Evolutionary conservation across 2,888 invertebrate species (phyloP), one percentile per base, ranked within the genome.

Genomic region (Noctua pronuba): DNA sequence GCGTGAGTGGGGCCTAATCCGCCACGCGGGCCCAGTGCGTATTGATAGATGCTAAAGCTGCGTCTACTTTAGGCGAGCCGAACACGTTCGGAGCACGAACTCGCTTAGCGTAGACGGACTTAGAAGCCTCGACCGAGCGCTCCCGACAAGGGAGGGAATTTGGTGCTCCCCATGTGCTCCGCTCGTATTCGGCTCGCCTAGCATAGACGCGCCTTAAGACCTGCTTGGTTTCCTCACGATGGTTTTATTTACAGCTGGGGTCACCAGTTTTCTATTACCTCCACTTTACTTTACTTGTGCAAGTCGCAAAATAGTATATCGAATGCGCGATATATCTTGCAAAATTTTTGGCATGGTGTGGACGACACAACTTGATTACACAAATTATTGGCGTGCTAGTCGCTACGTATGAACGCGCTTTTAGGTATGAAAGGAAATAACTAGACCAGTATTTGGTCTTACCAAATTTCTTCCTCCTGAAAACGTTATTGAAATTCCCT

Each of bases 391-490:
- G 7, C 13, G 24, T 13, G 6, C 24, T 13, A 1, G 24, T 64
- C 0, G 24, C 4, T 24, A 35, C 11, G 6, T 13, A 16, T 16
- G 18, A 7, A 1, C 2, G 7, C 16, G 58, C 7, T 1, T 28
- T 28, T 58, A 16, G 7, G 1, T 28, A 28, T 16, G 7, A 16
- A 16, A 58, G 3, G 1, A 58, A 58, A 18, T 31, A 31, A 31
- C 18, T 13, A 64, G 24, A 13, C 10, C 18, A 18, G 24, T 72
- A 8, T 2, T 28, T 31, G n/a, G 21, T 21, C 95, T 94, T 73
- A 96, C 96, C 94, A 88, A 95, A 95, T 83, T 96, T 96, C 83
- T 94, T 96, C 79, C 94, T 93, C 44, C 94, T 92, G 74, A 93
- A 94, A 21, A 94, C 81, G 75, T 89, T 95, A 60, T 92, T 95